A percentile compares a stretch with the other conserved stretches of the same genome.
phyloP scores from a whole-genome alignment of 2,113 vertebrate species.

The Thunnus thynnus region DNA sequence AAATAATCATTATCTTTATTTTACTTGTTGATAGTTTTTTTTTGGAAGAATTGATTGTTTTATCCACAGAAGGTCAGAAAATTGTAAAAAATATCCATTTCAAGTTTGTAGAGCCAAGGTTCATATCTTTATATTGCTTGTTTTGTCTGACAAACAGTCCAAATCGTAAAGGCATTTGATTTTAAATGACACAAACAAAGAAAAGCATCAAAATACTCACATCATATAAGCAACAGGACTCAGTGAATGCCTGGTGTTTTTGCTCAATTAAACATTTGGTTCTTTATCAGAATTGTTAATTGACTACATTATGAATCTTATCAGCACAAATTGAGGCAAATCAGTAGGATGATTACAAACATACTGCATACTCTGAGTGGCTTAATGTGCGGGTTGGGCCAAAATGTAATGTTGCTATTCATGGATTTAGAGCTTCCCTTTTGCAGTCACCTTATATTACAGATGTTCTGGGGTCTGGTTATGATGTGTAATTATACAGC shows the following conservation, averaged over 20 bases:
- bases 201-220: neutral
- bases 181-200: constrained; percentile 8
- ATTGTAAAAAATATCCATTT: neutral
- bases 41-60: neutral
- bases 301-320: constrained; percentile 8
- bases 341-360: constrained; percentile 24
- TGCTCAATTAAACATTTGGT: neutral
- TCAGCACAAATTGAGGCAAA: constrained; percentile 12
- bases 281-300: neutral
- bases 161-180: neutral
- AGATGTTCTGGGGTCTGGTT: neutral
- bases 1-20: neutral
- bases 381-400: constrained; percentile 2
- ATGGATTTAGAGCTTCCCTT: neutral
- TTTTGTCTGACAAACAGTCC: neutral
- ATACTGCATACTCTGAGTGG: neutral
- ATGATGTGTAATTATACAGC: constrained; percentile 7
- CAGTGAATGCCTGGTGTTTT: neutral
- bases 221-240: neutral
- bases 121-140: neutral
- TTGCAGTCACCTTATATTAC: neutral
- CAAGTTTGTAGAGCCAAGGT: neutral
- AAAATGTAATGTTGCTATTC: neutral
- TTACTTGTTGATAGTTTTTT: constrained; percentile 5
- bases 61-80: neutral